Evolutionary conservation across 1,140 invertebrate species (phyloP).

Genomic region (Dendrolimus punctatus): DNA sequence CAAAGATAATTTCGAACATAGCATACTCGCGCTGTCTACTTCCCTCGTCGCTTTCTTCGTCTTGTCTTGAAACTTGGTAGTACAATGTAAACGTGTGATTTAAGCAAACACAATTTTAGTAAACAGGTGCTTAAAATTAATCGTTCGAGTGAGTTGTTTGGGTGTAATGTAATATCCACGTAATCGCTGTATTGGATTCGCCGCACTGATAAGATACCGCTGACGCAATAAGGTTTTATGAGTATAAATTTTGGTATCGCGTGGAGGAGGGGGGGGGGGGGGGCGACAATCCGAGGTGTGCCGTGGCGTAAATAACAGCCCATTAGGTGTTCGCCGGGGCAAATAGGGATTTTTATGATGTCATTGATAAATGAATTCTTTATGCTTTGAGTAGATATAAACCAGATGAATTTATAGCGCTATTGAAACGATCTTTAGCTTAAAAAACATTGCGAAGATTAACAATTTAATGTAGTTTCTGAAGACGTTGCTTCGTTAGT

Average conservation of each 20-base stretch:
- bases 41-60: too few relatives aligned
- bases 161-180: background rate
- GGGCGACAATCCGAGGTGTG: slow-evolving; percentile 21
- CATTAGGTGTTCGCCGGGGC: slow-evolving; percentile 16
- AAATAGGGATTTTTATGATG: slow-evolving; percentile 16
- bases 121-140: too few relatives aligned
- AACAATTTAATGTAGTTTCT: too few relatives aligned
- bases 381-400: slow-evolving; percentile 1
- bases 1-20: too few relatives aligned
- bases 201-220: slow-evolving; percentile 13
- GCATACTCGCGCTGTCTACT: too few relatives aligned
- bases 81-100: too few relatives aligned
- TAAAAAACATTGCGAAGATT: too few relatives aligned
- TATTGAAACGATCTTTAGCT: too few relatives aligned
- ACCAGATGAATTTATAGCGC: background rate
- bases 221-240: slow-evolving; percentile 8
- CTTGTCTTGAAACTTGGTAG: too few relatives aligned
- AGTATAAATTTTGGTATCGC: slow-evolving; percentile 25
- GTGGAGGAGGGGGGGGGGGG: slow-evolving; percentile 12
- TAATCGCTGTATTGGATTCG: slow-evolving; percentile 2
- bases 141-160: background rate
- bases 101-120: too few relatives aligned
- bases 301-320: slow-evolving; percentile 19
- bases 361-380: slow-evolving; percentile 13
- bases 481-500: too few relatives aligned